Percentiles rank a stretch among this genome's conserved stretches.
These are phyloP conservation scores for Sylvilagus floridanus DNA, from an alignment of 2,797 vertebrate genomes.

Conservation along the genomic window DNA sequence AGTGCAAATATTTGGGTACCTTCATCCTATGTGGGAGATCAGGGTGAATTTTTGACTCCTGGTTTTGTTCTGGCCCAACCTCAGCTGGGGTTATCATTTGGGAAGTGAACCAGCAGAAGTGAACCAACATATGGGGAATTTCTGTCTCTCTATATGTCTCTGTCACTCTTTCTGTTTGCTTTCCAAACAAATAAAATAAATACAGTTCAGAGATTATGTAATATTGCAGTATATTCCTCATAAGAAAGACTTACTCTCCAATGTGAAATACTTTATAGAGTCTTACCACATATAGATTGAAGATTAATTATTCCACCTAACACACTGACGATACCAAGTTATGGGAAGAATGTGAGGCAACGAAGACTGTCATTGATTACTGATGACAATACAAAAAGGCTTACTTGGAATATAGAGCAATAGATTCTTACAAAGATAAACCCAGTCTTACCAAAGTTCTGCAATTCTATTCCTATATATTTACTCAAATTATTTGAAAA, in stretches of 20 bases:
- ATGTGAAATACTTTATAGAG: not conserved
- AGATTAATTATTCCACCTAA: not conserved
- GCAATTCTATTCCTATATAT: not conserved
- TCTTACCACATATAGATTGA: not conserved
- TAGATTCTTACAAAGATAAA: not conserved
- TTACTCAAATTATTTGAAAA: slow-evolving; percentile 5
- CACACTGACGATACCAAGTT: not conserved
- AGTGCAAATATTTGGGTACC: too few species aligned
- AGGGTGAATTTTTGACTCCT: too few species aligned
- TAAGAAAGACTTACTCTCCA: not conserved
- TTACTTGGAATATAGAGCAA: not conserved
- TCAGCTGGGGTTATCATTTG: too few species aligned
- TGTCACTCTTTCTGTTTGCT: too few species aligned
- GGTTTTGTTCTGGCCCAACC: too few species aligned
- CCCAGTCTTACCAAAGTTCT: not conserved
- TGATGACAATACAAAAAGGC: not conserved
- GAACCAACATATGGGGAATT: too few species aligned
- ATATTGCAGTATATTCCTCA: not conserved
- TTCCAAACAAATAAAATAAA: too few species aligned
- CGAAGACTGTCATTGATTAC: not conserved
- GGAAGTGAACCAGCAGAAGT: too few species aligned
- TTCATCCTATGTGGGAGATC: too few species aligned
- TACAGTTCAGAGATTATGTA: too few species aligned
- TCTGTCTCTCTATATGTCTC: too few species aligned
- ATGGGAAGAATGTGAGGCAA: not conserved